phyloP scores from a whole-genome alignment of 1,140 invertebrate species.

The Philotrypesis tridentata region DNA sequence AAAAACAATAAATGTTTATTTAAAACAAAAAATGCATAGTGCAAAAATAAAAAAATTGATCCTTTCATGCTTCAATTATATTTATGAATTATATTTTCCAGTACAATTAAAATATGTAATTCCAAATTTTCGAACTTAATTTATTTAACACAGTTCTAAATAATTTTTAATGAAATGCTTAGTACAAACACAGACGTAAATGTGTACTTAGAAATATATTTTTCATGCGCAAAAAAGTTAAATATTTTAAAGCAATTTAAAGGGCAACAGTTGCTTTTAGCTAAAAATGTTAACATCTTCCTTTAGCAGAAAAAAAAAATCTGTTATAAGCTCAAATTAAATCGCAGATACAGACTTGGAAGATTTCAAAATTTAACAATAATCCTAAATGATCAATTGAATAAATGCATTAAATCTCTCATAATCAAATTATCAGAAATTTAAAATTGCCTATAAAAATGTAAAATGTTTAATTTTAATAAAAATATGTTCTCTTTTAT shows the following conservation, averaged over 20 bases:
- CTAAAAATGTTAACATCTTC: slow-evolving; percentile 18
- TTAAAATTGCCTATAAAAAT: background rate
- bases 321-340: background rate
- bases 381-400: too few species aligned
- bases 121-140: too few species aligned
- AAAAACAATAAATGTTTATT: slow-evolving; percentile 46
- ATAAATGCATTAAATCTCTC: too few species aligned
- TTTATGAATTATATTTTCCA: background rate
- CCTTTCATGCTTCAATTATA: background rate
- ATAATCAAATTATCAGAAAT: background rate
- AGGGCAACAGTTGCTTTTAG: background rate
- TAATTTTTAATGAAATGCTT: background rate
- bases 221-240: background rate
- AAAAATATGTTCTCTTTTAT: too few species aligned
- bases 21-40: background rate
- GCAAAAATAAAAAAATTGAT: background rate
- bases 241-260: slow-evolving; percentile 8
- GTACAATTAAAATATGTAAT: too few species aligned
- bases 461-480: background rate
- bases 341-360: background rate
- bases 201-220: background rate
- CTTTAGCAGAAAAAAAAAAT: slow-evolving; percentile 13
- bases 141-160: background rate
- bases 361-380: background rate
- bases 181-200: background rate